Conservation (phyloP, 2,113 vertebrate genomes). For the Python bivittatus region DNA sequence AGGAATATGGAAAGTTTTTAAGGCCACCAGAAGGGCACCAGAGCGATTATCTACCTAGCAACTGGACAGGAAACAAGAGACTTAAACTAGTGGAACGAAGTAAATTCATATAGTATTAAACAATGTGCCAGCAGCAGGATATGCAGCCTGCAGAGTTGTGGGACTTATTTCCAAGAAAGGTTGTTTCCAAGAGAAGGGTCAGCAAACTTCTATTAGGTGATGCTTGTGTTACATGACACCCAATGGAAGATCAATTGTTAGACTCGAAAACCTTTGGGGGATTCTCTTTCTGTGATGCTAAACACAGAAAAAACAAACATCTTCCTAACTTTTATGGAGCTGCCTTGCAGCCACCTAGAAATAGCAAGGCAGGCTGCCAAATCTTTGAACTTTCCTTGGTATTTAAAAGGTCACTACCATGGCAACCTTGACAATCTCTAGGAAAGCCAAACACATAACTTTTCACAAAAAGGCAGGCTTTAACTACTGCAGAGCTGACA, state of each 20-base stretch:
- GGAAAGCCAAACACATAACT: constrained; percentile 7
- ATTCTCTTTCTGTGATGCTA: not conserved
- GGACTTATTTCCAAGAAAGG: not conserved
- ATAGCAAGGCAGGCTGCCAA: not conserved
- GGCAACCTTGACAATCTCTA: constrained; percentile 34
- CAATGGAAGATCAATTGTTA: not conserved
- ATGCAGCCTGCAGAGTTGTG: not conserved
- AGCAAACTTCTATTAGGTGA: not conserved
- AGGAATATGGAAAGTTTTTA: not conserved
- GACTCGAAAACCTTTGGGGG: not conserved
- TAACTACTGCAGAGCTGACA: not conserved
- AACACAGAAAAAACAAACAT: not conserved
- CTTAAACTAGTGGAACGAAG: not conserved
- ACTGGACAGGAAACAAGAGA: not conserved
- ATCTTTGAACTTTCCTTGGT: constrained; percentile 32
- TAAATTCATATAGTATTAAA: not conserved
- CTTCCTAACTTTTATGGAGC: not conserved
- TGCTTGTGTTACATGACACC: not conserved
- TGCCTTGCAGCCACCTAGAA: not conserved
- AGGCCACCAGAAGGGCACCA: not conserved
- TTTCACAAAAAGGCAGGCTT: not conserved
- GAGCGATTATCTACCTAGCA: not conserved
- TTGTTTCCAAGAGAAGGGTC: not conserved
- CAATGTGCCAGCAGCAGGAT: not conserved
- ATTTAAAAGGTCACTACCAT: not conserved